Evolutionary conservation across 1,140 invertebrate species (phyloP), one percentile per base, ranked within the genome.

Genomic region (Lamellibrachia luymesi): DNA sequence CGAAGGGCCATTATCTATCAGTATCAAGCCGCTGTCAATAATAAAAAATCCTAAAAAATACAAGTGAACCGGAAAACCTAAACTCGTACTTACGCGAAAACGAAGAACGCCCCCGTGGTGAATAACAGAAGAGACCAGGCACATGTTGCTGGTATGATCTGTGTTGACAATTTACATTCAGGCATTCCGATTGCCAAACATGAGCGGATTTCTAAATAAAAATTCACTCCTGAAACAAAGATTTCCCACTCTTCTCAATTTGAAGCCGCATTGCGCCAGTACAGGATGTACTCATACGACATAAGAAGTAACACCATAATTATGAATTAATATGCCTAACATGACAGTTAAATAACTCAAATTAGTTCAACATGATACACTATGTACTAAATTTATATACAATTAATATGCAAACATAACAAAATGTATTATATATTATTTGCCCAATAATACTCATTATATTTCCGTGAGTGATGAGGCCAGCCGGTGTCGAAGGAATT

Each of bases 101-200:
- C 98, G 97, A 99, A 99, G 97, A 99, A 99, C 94, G 98, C 97
- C 95, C 97, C 97, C 94, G 98, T 99, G 94, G 98, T 98, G 95
- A 97, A 97, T 95, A 99, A 97, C 94, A 99, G 97, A 95, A 99
- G 97, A 94, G 97, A 97, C 99, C 99, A 99, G 95, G 99, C 99
- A 97, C 99, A 98, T 95, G 98, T 98, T 95, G 98, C 98, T 96
- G 99, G 99, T 91, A 94, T 91, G 56, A 94, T 92, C 56, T 94
- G 91, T 50, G 93, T 93, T 50, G 93, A 93, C 7, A 91, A 91
- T 80, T 94, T 94, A 93, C 92, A 94, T 51, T 50, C 80, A 91
- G 93, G 92, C 93, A 94, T 94, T 92, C 89, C 93, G 50, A 90
- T 49, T n/a, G 80, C 92, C 92, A 90, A 93, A 38, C 64, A 80